These are phyloP conservation scores for Brachionus sp. DNA, from an alignment of 1,140 invertebrate genomes.

Conservation along the genomic window DNA sequence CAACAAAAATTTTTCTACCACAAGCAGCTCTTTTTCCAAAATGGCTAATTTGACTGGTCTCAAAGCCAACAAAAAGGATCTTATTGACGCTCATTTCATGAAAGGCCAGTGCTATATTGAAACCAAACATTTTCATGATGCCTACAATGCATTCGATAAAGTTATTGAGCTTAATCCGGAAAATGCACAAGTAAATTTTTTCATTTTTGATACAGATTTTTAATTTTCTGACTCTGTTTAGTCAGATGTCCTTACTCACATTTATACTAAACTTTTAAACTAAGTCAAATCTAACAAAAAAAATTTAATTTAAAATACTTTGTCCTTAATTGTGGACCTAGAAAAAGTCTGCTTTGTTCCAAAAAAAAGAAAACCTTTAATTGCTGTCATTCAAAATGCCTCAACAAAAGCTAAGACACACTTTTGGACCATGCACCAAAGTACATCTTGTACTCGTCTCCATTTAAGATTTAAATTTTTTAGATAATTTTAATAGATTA, in stretches of 20 bases:
- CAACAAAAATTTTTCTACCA: not conserved
- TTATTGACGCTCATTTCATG: slow-evolving; percentile 55
- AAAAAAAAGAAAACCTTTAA: no score
- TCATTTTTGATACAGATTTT: no score
- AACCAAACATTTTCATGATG: slow-evolving; percentile 51
- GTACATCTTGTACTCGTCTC: not conserved
- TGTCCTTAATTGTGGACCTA: no score
- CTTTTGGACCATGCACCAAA: not conserved
- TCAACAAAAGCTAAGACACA: not conserved
- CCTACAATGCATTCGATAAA: slow-evolving; percentile 54
- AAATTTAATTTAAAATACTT: no score
- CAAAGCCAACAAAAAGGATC: slow-evolving; percentile 48
- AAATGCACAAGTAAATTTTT: slow-evolving; percentile 53
- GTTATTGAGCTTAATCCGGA: slow-evolving; percentile 55
- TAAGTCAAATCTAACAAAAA: no score
- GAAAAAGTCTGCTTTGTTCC: no score
- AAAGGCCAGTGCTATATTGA: slow-evolving; percentile 57
- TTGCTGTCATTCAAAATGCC: no score
- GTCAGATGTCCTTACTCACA: no score
- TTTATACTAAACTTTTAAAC: no score
- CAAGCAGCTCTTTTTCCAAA: slow-evolving; percentile 46
- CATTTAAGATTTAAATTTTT: no score
- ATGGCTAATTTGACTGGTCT: slow-evolving; percentile 42
- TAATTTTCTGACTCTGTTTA: no score
- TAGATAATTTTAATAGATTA: no score